These are phyloP conservation scores for Epicampocera succincta DNA, from an alignment of 2,888 invertebrate genomes.

Conservation along the genomic window DNA sequence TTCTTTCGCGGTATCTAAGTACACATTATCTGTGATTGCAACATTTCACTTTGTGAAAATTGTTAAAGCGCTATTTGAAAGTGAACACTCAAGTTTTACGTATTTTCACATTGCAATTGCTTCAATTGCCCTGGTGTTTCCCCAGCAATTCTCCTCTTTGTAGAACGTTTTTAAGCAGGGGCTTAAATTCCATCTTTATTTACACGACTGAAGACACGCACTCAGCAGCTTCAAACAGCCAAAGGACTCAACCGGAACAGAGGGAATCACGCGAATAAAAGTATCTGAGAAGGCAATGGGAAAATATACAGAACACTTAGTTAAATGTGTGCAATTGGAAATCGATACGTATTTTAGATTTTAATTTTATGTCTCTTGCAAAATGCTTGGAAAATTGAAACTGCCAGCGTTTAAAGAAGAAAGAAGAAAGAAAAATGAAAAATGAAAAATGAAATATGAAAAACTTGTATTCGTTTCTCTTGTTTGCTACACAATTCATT, in stretches of 20 bases:
- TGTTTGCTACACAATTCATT: neutral
- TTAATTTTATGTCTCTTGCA: constrained; percentile 39
- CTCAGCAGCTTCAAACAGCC: neutral
- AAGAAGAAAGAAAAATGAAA: too few relatives aligned
- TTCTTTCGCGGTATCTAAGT: constrained; percentile 25
- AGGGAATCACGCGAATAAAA: neutral
- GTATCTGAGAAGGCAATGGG: neutral
- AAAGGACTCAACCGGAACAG: neutral
- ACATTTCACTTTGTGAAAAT: constrained; percentile 35
- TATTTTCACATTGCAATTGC: constrained; percentile 38
- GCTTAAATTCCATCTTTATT: constrained; percentile 31
- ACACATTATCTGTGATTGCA: constrained; percentile 38
- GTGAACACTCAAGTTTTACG: constrained; percentile 18
- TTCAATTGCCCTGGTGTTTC: constrained; percentile 1
- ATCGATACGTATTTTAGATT: constrained; percentile 48
- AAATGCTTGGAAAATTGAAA: neutral
- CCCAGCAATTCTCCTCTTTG: neutral
- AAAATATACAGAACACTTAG: constrained; percentile 30
- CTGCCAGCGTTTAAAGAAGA: neutral
- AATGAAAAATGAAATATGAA: too few relatives aligned
- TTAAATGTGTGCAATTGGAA: constrained; percentile 53
- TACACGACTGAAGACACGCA: constrained; percentile 4
- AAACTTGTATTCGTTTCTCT: too few relatives aligned
- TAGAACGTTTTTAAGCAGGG: neutral
- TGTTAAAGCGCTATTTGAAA: constrained; percentile 42